phyloP scores from a whole-genome alignment of 2,888 invertebrate species.

The Andrena bucephala region DNA sequence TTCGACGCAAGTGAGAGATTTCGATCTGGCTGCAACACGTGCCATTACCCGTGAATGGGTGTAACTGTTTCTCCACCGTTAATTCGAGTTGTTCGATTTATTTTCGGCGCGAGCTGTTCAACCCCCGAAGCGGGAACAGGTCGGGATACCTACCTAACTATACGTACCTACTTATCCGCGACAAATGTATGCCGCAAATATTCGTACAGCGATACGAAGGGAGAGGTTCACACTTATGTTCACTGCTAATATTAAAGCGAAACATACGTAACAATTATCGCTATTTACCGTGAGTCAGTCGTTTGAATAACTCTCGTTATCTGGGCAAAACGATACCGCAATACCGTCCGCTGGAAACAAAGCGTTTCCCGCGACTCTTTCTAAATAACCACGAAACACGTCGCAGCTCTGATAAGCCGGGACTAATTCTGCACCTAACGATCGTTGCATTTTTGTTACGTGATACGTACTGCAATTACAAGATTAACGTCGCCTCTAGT shows the following conservation, averaged over 20 bases:
- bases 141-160: not conserved
- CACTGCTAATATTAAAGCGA: slow-evolving; percentile 33
- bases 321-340: slow-evolving; percentile 34
- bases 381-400: slow-evolving; percentile 1
- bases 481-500: not conserved
- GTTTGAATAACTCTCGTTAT: slow-evolving; percentile 50
- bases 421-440: not conserved
- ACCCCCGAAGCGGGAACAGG: not conserved
- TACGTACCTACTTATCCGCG: not conserved
- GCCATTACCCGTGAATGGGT: slow-evolving; percentile 34
- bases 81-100: not conserved
- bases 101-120: not conserved
- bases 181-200: slow-evolving; percentile 28
- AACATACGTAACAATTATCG: slow-evolving; percentile 32
- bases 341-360: slow-evolving; percentile 2
- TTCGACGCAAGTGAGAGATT: slow-evolving; percentile 47
- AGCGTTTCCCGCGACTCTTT: not conserved
- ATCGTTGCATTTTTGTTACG: not conserved
- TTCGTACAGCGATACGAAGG: slow-evolving; percentile 15
- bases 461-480: not conserved
- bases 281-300: slow-evolving; percentile 51
- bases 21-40: slow-evolving; percentile 37
- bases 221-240: slow-evolving; percentile 8
- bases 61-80: slow-evolving; percentile 6
- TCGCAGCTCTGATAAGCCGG: not conserved